Evolutionary conservation across 2,888 invertebrate species (phyloP).

Genomic region (Lumbricus terrestris): DNA sequence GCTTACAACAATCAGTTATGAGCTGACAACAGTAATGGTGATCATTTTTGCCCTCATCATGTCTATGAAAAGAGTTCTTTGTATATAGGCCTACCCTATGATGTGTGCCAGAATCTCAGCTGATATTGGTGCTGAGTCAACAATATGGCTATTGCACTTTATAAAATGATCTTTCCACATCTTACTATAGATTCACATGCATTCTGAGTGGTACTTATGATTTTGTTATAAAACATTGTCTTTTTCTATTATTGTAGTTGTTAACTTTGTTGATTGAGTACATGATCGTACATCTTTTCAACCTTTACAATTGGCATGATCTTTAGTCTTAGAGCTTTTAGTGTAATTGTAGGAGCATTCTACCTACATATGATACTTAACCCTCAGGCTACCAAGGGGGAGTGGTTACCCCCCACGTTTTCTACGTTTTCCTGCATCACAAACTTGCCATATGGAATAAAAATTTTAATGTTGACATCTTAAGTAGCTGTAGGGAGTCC

Average conservation of each 20-base stretch:
- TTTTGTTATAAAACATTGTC: background rate
- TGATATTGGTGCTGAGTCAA: background rate
- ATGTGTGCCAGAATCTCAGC: background rate
- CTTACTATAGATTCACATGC: background rate
- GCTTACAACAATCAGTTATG: background rate
- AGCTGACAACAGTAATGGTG: background rate
- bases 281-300: background rate
- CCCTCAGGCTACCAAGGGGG: too few relatives aligned
- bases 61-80: background rate
- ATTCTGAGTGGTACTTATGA: background rate
- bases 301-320: background rate
- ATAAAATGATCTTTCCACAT: too few relatives aligned
- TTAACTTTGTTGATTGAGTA: background rate
- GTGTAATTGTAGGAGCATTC: background rate
- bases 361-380: background rate
- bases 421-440: too few relatives aligned
- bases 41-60: background rate
- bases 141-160: background rate
- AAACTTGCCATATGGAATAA: too few relatives aligned
- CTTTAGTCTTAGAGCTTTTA: background rate
- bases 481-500: too few relatives aligned
- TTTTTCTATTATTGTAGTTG: background rate
- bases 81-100: background rate
- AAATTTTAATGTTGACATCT: too few relatives aligned
- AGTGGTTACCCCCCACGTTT: too few relatives aligned